Conservation (phyloP, 1,140 invertebrate species). For the Stegodyphus mimosarum region DNA sequence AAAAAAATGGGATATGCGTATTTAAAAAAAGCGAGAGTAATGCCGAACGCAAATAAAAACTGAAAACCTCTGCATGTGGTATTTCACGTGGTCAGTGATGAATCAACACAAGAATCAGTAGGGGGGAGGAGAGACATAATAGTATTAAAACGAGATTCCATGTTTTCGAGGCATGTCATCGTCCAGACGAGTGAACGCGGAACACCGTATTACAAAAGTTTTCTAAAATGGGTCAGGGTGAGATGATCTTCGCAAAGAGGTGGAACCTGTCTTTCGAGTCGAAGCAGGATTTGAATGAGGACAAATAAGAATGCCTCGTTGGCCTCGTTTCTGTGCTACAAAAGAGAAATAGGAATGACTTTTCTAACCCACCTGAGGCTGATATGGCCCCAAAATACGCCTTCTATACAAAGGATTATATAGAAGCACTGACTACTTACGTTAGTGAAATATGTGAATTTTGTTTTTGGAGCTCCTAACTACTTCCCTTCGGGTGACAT, state of each 20-base stretch:
- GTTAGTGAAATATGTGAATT: too few species aligned
- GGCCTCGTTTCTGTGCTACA: conserved; percentile 41
- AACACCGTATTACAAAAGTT: conserved; percentile 21
- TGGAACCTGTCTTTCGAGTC: conserved; percentile 58
- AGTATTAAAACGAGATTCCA: too few species aligned
- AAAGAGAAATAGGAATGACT: conserved; percentile 48
- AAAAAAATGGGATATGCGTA: neutral
- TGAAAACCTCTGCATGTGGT: neutral
- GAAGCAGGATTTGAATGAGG: conserved; percentile 51
- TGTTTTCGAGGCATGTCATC: conserved; percentile 8
- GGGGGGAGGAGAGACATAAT: neutral
- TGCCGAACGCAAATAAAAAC: neutral
- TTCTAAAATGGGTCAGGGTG: conserved; percentile 52
- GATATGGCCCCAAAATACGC: conserved; percentile 30
- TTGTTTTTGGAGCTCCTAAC: too few species aligned
- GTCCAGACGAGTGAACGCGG: conserved; percentile 44
- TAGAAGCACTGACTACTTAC: neutral
- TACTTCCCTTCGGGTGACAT: too few species aligned
- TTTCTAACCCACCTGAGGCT: conserved; percentile 39
- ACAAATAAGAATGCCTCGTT: conserved; percentile 44
- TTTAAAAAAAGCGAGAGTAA: neutral
- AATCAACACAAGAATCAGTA: neutral
- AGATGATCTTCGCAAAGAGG: conserved; percentile 42
- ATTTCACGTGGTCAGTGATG: neutral
- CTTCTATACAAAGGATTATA: conserved; percentile 17